Conservation (phyloP, 1,140 invertebrate genomes). For the Danaus plexippus region DNA sequence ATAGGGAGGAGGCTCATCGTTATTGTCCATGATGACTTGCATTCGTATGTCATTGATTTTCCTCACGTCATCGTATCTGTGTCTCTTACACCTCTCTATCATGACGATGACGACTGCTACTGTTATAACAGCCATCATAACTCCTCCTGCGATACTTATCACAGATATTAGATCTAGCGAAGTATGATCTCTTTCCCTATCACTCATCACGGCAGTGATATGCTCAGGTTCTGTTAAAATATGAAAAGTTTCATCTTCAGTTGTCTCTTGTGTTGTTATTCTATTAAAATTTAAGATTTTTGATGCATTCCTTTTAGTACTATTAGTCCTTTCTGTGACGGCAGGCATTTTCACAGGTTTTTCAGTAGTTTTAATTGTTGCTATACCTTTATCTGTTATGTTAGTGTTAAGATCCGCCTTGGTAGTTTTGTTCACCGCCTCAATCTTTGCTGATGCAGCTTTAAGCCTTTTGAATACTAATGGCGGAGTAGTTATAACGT, state of each 20-base stretch:
- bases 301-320: conserved; percentile 33
- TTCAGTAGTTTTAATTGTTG: conserved; percentile 16
- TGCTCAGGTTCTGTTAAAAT: conserved; percentile 72
- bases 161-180: conserved; percentile 64
- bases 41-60: conserved; percentile 63
- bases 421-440: conserved; percentile 16
- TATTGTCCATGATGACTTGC: conserved; percentile 63
- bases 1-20: conserved; percentile 59
- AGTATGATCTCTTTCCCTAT: conserved; percentile 52
- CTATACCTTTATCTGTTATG: conserved; percentile 8
- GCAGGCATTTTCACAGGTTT: conserved; percentile 16
- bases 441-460: conserved; percentile 16
- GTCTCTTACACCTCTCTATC: conserved; percentile 58
- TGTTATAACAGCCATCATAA: conserved; percentile 66
- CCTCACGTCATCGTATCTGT: conserved; percentile 53
- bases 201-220: conserved; percentile 67
- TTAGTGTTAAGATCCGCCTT: conserved; percentile 14
- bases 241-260: conserved; percentile 64
- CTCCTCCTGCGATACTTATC: conserved; percentile 64
- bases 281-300: conserved; percentile 25
- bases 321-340: conserved; percentile 25
- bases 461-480: conserved; percentile 16
- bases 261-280: conserved; percentile 44
- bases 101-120: conserved; percentile 66
- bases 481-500: conserved; percentile 21